A percentile compares a stretch with the other conserved stretches of the same genome.
phyloP scores from a whole-genome alignment of 1,140 invertebrate genomes.

The Meloidogyne chitwoodi region DNA sequence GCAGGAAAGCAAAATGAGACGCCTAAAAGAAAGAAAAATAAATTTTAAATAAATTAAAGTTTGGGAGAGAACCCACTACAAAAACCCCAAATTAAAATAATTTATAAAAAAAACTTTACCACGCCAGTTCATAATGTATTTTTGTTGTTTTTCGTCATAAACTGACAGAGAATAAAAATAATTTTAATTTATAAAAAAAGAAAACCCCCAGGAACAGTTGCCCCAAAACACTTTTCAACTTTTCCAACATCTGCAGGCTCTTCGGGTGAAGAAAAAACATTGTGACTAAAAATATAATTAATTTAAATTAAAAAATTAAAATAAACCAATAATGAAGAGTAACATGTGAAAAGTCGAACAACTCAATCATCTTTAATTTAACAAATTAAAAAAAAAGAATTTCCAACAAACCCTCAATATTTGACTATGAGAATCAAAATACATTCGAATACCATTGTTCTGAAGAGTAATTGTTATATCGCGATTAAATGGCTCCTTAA shows the following conservation, averaged over 20 bases:
- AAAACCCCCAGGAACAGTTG: slow-evolving; percentile 55
- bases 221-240: slow-evolving; percentile 56
- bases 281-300: slow-evolving; percentile 38
- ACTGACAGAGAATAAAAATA: slow-evolving; percentile 27
- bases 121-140: slow-evolving; percentile 55
- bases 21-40: neutral
- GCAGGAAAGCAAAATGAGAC: slow-evolving; percentile 57
- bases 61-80: neutral
- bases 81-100: too few species aligned
- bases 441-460: slow-evolving; percentile 52
- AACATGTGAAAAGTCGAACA: slow-evolving; percentile 54
- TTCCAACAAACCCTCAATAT: slow-evolving; percentile 36
- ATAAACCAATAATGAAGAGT: slow-evolving; percentile 44
- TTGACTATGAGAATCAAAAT: slow-evolving; percentile 49
- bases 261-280: slow-evolving; percentile 48
- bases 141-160: slow-evolving; percentile 56
- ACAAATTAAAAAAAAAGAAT: neutral
- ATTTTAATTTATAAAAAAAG: slow-evolving; percentile 25
- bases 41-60: neutral
- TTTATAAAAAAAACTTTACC: slow-evolving; percentile 10
- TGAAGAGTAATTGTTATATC: slow-evolving; percentile 53
- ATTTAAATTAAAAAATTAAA: neutral
- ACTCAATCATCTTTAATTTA: slow-evolving; percentile 51
- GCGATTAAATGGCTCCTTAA: slow-evolving; percentile 49
- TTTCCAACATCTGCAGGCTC: slow-evolving; percentile 44